phyloP scores from a whole-genome alignment of 2,888 invertebrate genomes.

The Drosophila algonquin region DNA sequence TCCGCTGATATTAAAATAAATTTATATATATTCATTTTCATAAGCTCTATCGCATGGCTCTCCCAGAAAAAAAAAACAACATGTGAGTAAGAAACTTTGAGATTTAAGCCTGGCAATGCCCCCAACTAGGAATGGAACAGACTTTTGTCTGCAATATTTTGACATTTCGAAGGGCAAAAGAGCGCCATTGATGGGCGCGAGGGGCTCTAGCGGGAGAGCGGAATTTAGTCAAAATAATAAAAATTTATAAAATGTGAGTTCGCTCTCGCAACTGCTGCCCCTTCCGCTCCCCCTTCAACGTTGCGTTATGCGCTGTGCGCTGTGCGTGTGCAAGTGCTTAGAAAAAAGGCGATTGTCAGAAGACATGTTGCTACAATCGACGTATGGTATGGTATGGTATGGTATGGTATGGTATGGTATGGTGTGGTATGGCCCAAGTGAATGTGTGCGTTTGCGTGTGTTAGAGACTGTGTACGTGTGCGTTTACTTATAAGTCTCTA shows the following conservation, averaged over 20 bases:
- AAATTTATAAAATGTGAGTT: conserved; percentile 52
- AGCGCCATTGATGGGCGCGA: conserved; percentile 23
- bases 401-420: too few species aligned
- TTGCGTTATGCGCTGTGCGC: conserved; percentile 13
- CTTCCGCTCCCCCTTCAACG: not conserved
- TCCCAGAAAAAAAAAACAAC: conserved; percentile 24
- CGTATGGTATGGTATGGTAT: not conserved
- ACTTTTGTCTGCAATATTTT: conserved; percentile 68
- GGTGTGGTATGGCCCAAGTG: not conserved
- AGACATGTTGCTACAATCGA: conserved; percentile 69
- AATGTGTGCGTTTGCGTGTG: not conserved
- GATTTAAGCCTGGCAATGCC: conserved; percentile 41
- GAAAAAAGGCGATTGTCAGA: conserved; percentile 42
- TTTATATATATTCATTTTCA: not conserved
- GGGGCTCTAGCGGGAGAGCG: not conserved
- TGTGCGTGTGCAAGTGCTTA: conserved; percentile 28
- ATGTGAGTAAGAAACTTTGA: conserved; percentile 31
- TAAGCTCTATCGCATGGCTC: not conserved
- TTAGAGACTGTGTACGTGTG: conserved; percentile 1
- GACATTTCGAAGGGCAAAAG: conserved; percentile 77
- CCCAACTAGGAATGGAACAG: conserved; percentile 23
- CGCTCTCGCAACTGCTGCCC: not conserved
- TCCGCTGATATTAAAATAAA: not conserved
- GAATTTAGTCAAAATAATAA: conserved; percentile 59
- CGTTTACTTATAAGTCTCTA: not conserved